These are phyloP conservation scores for Sesamia nonagrioides DNA, from an alignment of 1,140 invertebrate genomes.

Conservation along the genomic window DNA sequence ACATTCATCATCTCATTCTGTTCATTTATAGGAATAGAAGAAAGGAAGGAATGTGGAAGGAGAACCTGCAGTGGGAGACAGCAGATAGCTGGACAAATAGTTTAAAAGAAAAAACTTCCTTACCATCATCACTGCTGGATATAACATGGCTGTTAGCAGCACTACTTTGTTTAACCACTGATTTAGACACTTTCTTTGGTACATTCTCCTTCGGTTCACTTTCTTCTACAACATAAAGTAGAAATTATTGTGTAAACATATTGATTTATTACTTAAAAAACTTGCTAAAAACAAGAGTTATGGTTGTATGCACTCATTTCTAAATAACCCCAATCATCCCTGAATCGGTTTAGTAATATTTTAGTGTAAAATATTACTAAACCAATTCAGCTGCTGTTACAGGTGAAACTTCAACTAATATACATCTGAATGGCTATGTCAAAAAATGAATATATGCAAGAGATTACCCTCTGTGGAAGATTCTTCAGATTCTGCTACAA, in stretches of 20 bases:
- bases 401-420: neutral
- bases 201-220: slow-evolving; percentile 39
- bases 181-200: slow-evolving; percentile 13
- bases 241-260: neutral
- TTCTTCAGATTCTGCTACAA: slow-evolving; percentile 79
- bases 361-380: too few species aligned
- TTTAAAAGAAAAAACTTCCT: slow-evolving; percentile 7
- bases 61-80: too few species aligned
- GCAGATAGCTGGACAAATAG: too few species aligned
- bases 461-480: slow-evolving; percentile 65
- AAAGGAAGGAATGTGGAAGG: too few species aligned
- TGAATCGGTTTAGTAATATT: too few species aligned
- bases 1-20: too few species aligned
- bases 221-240: slow-evolving; percentile 46
- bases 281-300: too few species aligned
- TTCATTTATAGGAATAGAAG: too few species aligned
- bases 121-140: slow-evolving; percentile 77
- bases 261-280: too few species aligned
- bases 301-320: too few species aligned
- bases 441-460: neutral
- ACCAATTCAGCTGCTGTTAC: too few species aligned
- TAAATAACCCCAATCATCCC: too few species aligned
- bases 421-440: neutral
- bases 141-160: slow-evolving; percentile 53
- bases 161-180: slow-evolving; percentile 53